These are phyloP conservation scores for Chrysolina americana DNA, from an alignment of 2,888 invertebrate genomes.

Conservation along the genomic window DNA sequence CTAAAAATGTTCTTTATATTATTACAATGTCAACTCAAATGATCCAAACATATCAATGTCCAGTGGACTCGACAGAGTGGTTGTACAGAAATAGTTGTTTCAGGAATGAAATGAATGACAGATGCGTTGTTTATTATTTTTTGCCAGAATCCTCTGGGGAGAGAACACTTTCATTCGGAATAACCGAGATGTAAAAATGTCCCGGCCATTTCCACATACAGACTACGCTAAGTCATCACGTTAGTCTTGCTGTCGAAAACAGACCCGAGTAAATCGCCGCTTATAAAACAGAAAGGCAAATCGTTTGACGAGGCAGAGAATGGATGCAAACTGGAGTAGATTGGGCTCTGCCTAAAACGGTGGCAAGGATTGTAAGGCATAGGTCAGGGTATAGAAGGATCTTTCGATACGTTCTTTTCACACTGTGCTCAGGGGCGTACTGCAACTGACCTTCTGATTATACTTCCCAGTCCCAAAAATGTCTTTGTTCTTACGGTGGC, in stretches of 20 bases:
- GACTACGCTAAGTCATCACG: background rate
- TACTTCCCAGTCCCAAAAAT: background rate
- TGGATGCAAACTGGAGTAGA: background rate
- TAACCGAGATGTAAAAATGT: background rate
- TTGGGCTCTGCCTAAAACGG: background rate
- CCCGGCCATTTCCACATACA: background rate
- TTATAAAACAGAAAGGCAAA: constrained; percentile 8
- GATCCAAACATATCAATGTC: too few relatives aligned
- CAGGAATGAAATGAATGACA: too few relatives aligned
- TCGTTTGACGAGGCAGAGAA: constrained; percentile 14
- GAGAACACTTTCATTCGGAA: background rate
- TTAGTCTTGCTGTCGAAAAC: background rate
- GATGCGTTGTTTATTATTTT: too few relatives aligned
- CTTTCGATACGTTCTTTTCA: background rate
- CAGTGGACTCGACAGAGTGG: too few relatives aligned
- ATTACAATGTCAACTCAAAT: too few relatives aligned
- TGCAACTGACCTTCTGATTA: background rate
- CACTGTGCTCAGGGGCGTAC: background rate
- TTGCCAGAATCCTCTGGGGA: too few relatives aligned
- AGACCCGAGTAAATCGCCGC: background rate
- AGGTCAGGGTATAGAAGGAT: constrained; percentile 49
- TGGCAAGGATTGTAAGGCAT: constrained; percentile 47
- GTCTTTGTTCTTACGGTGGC: too few relatives aligned
- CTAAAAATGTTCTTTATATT: too few relatives aligned
- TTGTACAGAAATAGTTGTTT: too few relatives aligned